A percentile compares a stretch with the other conserved stretches of the same genome.
phyloP scores from a whole-genome alignment of 2,113 vertebrate species.

The Canis aureus region DNA sequence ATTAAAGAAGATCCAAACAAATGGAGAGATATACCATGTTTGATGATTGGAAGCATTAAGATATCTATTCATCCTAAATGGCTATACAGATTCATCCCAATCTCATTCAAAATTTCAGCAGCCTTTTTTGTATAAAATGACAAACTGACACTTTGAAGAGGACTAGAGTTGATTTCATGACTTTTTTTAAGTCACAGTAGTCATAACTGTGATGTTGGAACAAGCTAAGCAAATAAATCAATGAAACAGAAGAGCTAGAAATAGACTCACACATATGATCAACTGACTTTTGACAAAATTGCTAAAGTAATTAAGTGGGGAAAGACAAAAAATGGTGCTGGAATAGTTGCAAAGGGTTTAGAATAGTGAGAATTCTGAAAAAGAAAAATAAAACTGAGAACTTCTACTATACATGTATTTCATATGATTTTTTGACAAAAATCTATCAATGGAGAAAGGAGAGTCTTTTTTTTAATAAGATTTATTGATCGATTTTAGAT shows the following conservation, averaged over 20 bases:
- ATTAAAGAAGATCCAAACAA: conserved; percentile 33
- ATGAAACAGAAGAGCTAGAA: not conserved
- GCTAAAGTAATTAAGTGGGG: not conserved
- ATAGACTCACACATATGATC: not conserved
- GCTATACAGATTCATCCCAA: not conserved
- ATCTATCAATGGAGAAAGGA: not conserved
- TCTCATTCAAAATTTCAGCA: not conserved
- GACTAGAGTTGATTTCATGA: not conserved
- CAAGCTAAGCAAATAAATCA: not conserved
- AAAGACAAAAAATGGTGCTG: not conserved
- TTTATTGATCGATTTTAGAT: not conserved
- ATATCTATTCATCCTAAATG: not conserved
- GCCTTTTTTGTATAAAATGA: not conserved
- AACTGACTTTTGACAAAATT: conserved; percentile 17
- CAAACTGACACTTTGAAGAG: not conserved
- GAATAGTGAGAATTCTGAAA: not conserved
- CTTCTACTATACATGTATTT: not conserved
- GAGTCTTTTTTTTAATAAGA: conserved; percentile 16
- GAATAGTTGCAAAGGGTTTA: not conserved
- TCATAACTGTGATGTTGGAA: not conserved
- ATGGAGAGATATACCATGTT: not conserved
- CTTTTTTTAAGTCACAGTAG: not conserved
- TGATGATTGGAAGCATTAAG: not conserved
- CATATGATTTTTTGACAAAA: not conserved
- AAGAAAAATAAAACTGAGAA: not conserved